These are phyloP conservation scores for Octopus bimaculoides DNA, from an alignment of 1,140 invertebrate genomes.

Conservation along the genomic window DNA sequence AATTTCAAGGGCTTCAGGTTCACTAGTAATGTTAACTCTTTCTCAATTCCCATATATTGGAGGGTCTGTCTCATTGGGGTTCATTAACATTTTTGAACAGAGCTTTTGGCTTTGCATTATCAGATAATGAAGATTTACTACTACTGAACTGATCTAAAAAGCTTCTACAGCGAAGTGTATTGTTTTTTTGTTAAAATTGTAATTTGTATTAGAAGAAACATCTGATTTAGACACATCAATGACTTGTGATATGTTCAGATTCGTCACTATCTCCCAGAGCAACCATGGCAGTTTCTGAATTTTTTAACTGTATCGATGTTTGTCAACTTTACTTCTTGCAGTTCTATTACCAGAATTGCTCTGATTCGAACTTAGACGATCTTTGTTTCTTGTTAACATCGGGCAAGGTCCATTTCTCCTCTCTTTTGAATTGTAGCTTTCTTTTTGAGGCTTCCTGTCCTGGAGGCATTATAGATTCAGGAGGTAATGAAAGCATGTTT, in stretches of 20 bases:
- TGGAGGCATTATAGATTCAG: conserved; percentile 33
- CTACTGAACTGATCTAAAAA: neutral
- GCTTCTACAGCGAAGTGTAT: neutral
- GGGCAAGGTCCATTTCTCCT: neutral
- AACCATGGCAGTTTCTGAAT: conserved; percentile 61
- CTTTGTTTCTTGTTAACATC: neutral
- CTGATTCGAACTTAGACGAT: neutral
- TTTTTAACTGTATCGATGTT: conserved; percentile 52
- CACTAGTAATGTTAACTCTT: conserved; percentile 37
- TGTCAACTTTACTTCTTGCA: conserved; percentile 5
- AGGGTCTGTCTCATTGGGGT: neutral
- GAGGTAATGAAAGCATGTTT: conserved; percentile 51
- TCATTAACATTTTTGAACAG: conserved; percentile 8
- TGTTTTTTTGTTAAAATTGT: conserved; percentile 29
- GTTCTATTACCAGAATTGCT: conserved; percentile 18
- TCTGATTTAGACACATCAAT: neutral
- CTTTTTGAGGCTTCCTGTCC: neutral
- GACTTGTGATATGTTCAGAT: neutral
- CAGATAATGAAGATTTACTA: conserved; percentile 11
- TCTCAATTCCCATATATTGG: conserved; percentile 18
- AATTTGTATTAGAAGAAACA: neutral
- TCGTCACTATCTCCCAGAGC: conserved; percentile 59
- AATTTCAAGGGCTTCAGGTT: conserved; percentile 29
- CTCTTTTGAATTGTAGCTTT: neutral
- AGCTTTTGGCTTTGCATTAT: conserved; percentile 25